A percentile compares a stretch with the other conserved stretches of the same genome.
phyloP scores from a whole-genome alignment of 2,888 invertebrate genomes.

The Aelia acuminata region DNA sequence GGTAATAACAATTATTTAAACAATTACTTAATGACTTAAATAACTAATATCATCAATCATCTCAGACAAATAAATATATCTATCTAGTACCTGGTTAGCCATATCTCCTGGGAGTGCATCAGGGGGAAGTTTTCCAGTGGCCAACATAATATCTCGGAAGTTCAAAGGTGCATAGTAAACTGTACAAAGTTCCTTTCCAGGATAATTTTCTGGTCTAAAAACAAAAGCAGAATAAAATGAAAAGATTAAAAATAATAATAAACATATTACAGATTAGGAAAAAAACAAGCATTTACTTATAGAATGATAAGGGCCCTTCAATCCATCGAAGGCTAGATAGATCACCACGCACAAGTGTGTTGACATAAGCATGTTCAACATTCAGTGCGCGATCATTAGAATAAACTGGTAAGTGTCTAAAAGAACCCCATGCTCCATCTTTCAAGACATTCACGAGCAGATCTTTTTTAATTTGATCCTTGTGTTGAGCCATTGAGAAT shows the following conservation, averaged over 20 bases:
- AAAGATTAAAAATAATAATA: no score
- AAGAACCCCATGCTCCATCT: slow-evolving; percentile 85
- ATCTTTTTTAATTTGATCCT: slow-evolving; percentile 79
- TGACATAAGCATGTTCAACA: slow-evolving; percentile 95
- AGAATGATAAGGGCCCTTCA: slow-evolving; percentile 79
- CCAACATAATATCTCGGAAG: slow-evolving; percentile 98
- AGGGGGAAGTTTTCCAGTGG: slow-evolving; percentile 95
- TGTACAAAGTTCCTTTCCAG: slow-evolving; percentile 78
- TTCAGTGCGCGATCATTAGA: slow-evolving; percentile 68
- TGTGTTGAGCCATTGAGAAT: slow-evolving; percentile 78
- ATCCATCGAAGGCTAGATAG: slow-evolving; percentile 94
- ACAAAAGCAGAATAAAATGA: slow-evolving; percentile 54
- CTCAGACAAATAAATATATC: neutral
- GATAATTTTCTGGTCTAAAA: slow-evolving; percentile 69
- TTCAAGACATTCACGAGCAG: slow-evolving; percentile 88
- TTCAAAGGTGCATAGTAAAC: slow-evolving; percentile 96
- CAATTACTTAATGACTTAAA: no score
- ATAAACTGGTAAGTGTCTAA: slow-evolving; percentile 84
- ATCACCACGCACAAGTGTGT: slow-evolving; percentile 93
- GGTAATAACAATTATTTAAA: no score
- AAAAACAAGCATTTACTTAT: no score
- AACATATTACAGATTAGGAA: no score
- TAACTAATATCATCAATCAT: no score
- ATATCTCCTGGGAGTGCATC: slow-evolving; percentile 94
- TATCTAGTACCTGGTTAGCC: slow-evolving; percentile 49